Percentiles rank a stretch among this genome's conserved stretches.
Conservation (phyloP, 2,797 vertebrate species). For the Serranus cabrilla region DNA sequence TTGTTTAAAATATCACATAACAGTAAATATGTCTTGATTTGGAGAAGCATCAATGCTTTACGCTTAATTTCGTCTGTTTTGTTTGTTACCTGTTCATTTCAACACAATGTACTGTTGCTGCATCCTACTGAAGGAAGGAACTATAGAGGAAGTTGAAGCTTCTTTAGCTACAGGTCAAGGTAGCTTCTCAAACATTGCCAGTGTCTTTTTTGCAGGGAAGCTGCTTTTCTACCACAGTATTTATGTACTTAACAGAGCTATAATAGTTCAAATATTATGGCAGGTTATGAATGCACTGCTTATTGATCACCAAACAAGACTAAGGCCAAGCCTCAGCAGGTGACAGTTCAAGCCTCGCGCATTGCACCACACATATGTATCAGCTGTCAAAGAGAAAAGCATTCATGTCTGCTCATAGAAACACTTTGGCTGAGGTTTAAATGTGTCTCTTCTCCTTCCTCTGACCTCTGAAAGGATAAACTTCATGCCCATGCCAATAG, state of each 20-base stretch:
- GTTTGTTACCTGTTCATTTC: no score
- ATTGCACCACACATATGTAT: not conserved
- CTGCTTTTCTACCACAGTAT: not conserved
- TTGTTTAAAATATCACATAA: no score
- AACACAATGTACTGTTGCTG: not conserved
- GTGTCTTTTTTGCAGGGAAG: not conserved
- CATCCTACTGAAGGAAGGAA: not conserved
- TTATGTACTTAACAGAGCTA: not conserved
- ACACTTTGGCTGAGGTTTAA: not conserved
- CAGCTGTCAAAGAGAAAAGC: not conserved
- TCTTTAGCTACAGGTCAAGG: not conserved
- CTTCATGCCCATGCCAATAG: not conserved
- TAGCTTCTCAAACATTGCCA: not conserved
- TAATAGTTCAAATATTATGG: not conserved
- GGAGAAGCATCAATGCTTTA: no score
- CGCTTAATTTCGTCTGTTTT: no score
- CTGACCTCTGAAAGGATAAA: not conserved
- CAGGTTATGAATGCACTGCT: not conserved
- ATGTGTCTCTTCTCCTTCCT: not conserved
- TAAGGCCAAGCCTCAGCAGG: no score
- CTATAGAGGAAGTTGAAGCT: no score
- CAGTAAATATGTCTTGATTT: no score
- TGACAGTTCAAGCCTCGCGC: not conserved
- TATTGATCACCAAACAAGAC: not conserved
- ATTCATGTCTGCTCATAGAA: no score